phyloP scores from a whole-genome alignment of 2,888 invertebrate genomes.

The Trichopoda pennipes region DNA sequence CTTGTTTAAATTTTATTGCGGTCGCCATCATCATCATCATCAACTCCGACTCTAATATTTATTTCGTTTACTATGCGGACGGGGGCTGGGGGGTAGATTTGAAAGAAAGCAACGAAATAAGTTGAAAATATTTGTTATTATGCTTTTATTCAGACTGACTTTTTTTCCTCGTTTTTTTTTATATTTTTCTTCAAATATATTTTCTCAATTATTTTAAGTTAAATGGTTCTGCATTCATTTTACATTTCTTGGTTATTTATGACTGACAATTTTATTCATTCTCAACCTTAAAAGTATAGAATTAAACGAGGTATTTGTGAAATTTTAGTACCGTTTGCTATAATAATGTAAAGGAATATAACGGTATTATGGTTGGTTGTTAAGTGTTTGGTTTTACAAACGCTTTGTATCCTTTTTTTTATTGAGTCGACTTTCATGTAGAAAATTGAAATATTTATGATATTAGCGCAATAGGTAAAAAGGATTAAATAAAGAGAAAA shows the following conservation, averaged over 20 bases:
- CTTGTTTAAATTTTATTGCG: conserved; percentile 68
- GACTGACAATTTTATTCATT: conserved; percentile 66
- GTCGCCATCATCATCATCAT: conserved; percentile 67
- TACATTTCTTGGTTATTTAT: conserved; percentile 67
- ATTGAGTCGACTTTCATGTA: conserved; percentile 62
- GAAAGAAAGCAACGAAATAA: conserved; percentile 31
- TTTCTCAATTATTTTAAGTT: conserved; percentile 62
- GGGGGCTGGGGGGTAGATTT: not conserved
- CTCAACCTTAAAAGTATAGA: conserved; percentile 12
- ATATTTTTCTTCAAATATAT: conserved; percentile 25
- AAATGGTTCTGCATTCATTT: conserved; percentile 65
- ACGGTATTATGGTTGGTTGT: conserved; percentile 17
- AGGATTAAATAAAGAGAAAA: conserved; percentile 62
- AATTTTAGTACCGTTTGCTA: conserved; percentile 58
- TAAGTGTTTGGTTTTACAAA: conserved; percentile 25
- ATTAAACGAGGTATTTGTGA: conserved; percentile 13
- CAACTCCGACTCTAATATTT: conserved; percentile 56
- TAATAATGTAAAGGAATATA: conserved; percentile 43
- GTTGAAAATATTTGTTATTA: conserved; percentile 33
- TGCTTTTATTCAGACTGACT: not conserved
- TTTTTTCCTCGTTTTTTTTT: conserved; percentile 9
- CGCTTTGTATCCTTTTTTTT: conserved; percentile 53
- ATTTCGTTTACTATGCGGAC: conserved; percentile 4
- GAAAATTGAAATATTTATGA: conserved; percentile 68
- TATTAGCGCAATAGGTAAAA: conserved; percentile 69